These are phyloP conservation scores for Smittia aterrima DNA, from an alignment of 2,888 invertebrate species.

Conservation along the genomic window DNA sequence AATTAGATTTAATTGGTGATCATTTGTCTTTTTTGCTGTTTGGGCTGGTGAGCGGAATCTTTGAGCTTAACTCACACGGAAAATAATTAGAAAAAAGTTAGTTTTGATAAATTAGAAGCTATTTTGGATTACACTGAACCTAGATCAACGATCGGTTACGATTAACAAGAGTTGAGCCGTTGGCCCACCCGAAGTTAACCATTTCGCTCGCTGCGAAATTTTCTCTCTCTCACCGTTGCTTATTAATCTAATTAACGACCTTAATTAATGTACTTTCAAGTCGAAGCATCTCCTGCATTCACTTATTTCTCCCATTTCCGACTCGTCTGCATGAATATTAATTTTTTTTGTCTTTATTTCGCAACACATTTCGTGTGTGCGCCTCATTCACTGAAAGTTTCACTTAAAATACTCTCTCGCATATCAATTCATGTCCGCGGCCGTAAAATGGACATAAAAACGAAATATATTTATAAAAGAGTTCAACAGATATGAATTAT, in stretches of 20 bases:
- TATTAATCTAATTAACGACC: too few relatives aligned
- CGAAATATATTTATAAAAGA: slow-evolving; percentile 16
- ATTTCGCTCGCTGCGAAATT: too few relatives aligned
- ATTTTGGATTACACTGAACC: neutral
- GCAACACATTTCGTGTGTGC: neutral
- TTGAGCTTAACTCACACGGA: neutral
- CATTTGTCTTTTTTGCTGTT: neutral
- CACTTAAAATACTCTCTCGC: neutral
- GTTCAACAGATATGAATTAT: too few relatives aligned
- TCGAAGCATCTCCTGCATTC: neutral
- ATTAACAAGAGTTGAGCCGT: slow-evolving; percentile 8
- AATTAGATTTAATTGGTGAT: neutral
- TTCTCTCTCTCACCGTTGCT: too few relatives aligned
- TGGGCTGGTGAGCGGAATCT: neutral
- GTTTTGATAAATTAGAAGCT: neutral
- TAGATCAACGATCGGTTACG: neutral
- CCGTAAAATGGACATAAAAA: slow-evolving; percentile 29
- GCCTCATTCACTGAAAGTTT: neutral
- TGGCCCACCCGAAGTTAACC: too few relatives aligned
- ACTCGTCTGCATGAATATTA: too few relatives aligned
- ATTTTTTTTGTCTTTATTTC: too few relatives aligned
- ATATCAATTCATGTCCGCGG: slow-evolving; percentile 28
- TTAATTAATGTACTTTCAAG: neutral
- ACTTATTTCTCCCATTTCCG: neutral
- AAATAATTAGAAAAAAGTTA: neutral